phyloP scores from a whole-genome alignment of 1,140 invertebrate species.

The Drosophila kohkoa region DNA sequence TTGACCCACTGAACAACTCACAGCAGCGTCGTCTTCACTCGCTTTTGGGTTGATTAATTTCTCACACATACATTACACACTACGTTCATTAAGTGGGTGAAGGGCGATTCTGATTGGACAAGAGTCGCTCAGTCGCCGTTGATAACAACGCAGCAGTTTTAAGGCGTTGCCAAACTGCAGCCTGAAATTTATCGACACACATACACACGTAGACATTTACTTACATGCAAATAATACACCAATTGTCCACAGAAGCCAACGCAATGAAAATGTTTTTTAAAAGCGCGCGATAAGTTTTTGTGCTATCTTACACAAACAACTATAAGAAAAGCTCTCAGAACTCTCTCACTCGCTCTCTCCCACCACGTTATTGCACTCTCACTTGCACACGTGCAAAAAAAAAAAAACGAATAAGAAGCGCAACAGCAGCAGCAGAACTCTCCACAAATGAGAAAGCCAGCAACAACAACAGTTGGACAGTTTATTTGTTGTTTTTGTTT shows the following conservation, averaged over 20 bases:
- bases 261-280: constrained; percentile 26
- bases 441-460: constrained; percentile 43
- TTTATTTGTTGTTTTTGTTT: constrained; percentile 5
- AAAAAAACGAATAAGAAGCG: constrained; percentile 13
- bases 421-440: constrained; percentile 18
- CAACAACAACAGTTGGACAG: constrained; percentile 46
- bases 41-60: constrained; percentile 38
- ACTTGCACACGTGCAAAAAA: constrained; percentile 62
- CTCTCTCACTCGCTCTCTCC: not conserved
- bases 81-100: constrained; percentile 45
- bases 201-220: constrained; percentile 16
- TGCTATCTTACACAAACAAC: not conserved
- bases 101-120: constrained; percentile 46
- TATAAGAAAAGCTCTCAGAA: constrained; percentile 3
- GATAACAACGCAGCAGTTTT: constrained; percentile 27
- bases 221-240: constrained; percentile 47
- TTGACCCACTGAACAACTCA: constrained; percentile 48
- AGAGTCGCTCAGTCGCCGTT: not conserved
- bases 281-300: constrained; percentile 30
- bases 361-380: constrained; percentile 28
- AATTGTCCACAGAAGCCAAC: constrained; percentile 15
- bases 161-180: constrained; percentile 36
- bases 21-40: not conserved
- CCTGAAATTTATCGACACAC: constrained; percentile 15
- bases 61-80: constrained; percentile 15